Percentiles rank a stretch among this genome's conserved stretches.
These are phyloP conservation scores for Cotesia vestalis DNA, from an alignment of 1,140 invertebrate species.

Conservation along the genomic window DNA sequence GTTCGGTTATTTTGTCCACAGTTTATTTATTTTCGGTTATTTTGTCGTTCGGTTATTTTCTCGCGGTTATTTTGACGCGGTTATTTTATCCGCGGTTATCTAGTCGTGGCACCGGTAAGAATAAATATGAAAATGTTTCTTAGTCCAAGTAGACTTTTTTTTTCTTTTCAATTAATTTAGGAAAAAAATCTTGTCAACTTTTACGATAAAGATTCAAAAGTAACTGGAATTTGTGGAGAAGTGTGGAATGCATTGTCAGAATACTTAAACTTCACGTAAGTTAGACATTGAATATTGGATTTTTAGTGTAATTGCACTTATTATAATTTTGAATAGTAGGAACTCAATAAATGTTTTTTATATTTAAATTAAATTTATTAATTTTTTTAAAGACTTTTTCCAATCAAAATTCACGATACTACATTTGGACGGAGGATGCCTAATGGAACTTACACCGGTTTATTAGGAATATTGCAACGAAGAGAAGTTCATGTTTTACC, in stretches of 20 bases:
- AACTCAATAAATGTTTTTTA: too few species aligned
- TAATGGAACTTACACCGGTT: not conserved
- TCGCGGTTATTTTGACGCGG: too few species aligned
- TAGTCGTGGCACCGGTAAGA: not conserved
- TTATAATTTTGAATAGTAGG: not conserved
- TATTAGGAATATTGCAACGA: not conserved
- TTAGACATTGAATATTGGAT: not conserved
- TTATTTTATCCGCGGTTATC: too few species aligned
- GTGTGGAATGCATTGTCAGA: slow-evolving; percentile 7
- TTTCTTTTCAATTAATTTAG: not conserved
- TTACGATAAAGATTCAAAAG: not conserved
- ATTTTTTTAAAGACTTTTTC: not conserved
- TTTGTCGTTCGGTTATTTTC: too few species aligned
- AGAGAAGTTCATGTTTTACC: slow-evolving; percentile 3
- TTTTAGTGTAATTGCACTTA: not conserved
- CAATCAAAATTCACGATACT: not conserved
- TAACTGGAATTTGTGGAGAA: slow-evolving; percentile 1
- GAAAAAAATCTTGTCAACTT: not conserved
- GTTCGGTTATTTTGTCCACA: too few species aligned
- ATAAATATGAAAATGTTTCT: not conserved
- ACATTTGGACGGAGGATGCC: not conserved
- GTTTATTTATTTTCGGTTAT: too few species aligned
- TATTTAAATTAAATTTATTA: not conserved
- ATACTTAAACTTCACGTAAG: slow-evolving; percentile 11
- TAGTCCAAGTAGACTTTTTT: too few species aligned